Conservation (phyloP, 1,140 invertebrate genomes). For the Leptoteleia sp. region DNA sequence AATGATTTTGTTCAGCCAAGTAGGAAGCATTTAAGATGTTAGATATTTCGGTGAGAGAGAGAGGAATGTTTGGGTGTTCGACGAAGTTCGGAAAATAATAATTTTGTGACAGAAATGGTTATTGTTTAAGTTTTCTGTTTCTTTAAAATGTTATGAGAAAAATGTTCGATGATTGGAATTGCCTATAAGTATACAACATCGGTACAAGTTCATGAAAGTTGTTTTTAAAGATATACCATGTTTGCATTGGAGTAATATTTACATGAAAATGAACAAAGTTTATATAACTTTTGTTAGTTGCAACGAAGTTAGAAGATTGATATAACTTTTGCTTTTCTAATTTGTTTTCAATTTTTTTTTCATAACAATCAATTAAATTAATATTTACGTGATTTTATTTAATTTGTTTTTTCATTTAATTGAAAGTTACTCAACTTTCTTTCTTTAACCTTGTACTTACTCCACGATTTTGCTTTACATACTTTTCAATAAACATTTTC, state of each 20-base stretch:
- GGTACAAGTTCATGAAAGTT: background rate
- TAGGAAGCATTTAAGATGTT: constrained; percentile 13
- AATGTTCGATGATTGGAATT: constrained; percentile 1
- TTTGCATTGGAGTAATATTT: background rate
- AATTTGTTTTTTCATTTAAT: no score
- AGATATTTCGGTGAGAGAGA: constrained; percentile 5
- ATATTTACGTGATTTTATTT: no score
- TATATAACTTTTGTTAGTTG: no score
- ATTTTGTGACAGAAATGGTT: constrained; percentile 12
- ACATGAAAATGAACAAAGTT: background rate
- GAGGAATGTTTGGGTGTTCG: background rate
- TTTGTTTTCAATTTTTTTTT: no score
- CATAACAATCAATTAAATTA: no score
- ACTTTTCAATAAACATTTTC: no score
- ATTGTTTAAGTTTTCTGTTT: constrained; percentile 8
- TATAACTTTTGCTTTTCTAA: no score
- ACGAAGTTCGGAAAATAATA: background rate
- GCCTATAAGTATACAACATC: background rate
- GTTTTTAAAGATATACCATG: no score
- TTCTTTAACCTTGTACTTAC: no score
- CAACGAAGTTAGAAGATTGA: no score
- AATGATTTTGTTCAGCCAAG: constrained; percentile 14
- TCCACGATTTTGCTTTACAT: no score
- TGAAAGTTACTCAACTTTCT: no score
- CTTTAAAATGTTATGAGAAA: background rate